Evolutionary conservation across 2,888 invertebrate genomes (phyloP), one percentile per base, ranked within the genome.

Genomic region (Papilio demoleus): DNA sequence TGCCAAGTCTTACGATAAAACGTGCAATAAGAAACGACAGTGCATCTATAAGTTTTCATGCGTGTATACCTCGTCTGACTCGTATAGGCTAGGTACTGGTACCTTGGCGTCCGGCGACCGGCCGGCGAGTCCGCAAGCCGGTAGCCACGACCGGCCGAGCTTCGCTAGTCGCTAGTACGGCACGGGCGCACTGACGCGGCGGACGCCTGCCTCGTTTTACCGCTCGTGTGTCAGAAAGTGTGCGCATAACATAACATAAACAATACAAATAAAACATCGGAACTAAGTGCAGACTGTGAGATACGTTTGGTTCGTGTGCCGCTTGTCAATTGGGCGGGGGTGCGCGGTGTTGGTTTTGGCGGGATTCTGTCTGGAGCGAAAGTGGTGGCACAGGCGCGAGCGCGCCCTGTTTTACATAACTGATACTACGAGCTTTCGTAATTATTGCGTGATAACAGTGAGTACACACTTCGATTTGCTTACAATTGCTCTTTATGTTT

Each of bases 381-480:
- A 84, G 85, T 85, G 78, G 67, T 31, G 42, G 76, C 72, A 72
- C 79, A 78, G 76, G 81, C 76, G 79, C 79, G 77, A 74, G 76
- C 79, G 81, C 80, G 79, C 81, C 77, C 77, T 76, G 76, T 81
- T 86, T 86, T 86, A 85, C 81, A 82, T 86, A 77, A 75, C 85
- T 86, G 87, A 88, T 88, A 88, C 84, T 83, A 80, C 81, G 80
- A 82, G 80, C 84, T 87, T 87, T 87, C 81, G 85, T 86, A 85
- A 87, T 88, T 81, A 84, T 88, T 84, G 84, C 85, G 85, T 87
- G 90, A 90, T 90, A 90, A 88, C 85, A 88, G 92, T 92, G 81
- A 92, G 92, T 92, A 82, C 78, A 47, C 78, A 47, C 59, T 77
- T 74, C 76, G 75, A 76, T 77, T 77, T 76, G 75, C 72, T 72